Percentiles rank a stretch among this genome's conserved stretches.
These are phyloP conservation scores for Phasia obesa DNA, from an alignment of 2,888 invertebrate genomes.

Conservation along the genomic window DNA sequence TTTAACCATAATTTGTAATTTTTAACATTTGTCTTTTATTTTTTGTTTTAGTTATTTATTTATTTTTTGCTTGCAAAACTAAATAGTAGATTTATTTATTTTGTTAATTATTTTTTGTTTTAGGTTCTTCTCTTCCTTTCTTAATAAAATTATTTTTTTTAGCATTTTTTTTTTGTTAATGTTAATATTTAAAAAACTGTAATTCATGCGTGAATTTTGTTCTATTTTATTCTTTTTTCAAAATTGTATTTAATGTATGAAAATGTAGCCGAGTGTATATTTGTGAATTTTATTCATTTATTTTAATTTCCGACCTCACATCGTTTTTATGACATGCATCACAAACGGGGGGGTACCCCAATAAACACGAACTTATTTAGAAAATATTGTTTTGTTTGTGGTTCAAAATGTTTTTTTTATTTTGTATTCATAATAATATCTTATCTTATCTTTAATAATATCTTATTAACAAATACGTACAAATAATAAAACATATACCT, in stretches of 20 bases:
- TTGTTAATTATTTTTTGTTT: conserved; percentile 50
- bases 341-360: no score
- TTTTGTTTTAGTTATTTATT: no score
- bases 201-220: conserved; percentile 56
- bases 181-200: conserved; percentile 43
- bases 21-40: conserved; percentile 68
- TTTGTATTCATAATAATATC: conserved; percentile 26
- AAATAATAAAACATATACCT: no score
- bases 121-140: conserved; percentile 45
- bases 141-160: conserved; percentile 62
- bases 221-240: conserved; percentile 35
- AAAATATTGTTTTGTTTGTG: background rate
- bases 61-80: conserved; percentile 77
- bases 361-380: no score
- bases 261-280: conserved; percentile 58
- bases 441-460: background rate
- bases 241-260: conserved; percentile 53
- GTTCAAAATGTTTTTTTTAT: background rate
- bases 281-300: no score
- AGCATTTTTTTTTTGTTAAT: conserved; percentile 61
- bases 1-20: conserved; percentile 63
- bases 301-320: no score
- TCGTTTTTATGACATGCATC: no score
- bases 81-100: conserved; percentile 73
- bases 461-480: no score